phyloP scores from a whole-genome alignment of 2,113 vertebrate species.

The Sarotherodon lohbergeri region DNA sequence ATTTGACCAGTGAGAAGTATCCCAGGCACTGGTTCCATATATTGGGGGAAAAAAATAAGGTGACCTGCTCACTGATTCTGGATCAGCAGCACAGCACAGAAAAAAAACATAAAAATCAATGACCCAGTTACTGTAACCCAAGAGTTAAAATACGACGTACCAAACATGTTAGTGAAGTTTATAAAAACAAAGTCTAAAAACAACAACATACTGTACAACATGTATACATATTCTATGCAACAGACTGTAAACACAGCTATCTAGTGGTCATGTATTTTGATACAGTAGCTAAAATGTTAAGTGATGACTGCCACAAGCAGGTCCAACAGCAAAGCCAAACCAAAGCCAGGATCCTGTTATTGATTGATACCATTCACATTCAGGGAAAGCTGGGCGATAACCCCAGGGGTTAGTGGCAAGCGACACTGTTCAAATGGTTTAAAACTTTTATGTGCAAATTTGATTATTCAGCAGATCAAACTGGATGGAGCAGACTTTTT shows the following conservation, averaged over 20 bases:
- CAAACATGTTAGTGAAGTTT: neutral
- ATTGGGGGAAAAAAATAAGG: neutral
- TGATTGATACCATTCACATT: neutral
- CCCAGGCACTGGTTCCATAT: neutral
- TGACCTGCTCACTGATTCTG: neutral
- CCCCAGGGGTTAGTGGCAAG: accelerated
- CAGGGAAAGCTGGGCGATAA: neutral
- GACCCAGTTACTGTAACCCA: neutral
- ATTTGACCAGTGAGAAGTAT: neutral
- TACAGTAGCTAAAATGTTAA: neutral
- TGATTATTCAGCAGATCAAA: neutral
- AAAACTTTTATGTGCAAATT: neutral
- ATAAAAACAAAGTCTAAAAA: neutral
- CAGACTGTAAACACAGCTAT: neutral
- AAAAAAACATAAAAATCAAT: neutral
- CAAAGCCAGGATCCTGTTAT: neutral
- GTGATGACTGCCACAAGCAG: neutral
- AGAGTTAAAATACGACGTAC: neutral
- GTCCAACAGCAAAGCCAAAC: neutral
- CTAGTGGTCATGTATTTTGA: conserved; percentile 9
- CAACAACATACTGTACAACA: neutral
- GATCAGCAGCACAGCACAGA: neutral
- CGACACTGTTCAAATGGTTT: neutral
- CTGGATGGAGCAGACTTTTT: neutral
- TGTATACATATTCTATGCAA: neutral